Base-by-base conservation (phyloP, 2,113 vertebrate genomes). In the Dipodomys merriami region DNA sequence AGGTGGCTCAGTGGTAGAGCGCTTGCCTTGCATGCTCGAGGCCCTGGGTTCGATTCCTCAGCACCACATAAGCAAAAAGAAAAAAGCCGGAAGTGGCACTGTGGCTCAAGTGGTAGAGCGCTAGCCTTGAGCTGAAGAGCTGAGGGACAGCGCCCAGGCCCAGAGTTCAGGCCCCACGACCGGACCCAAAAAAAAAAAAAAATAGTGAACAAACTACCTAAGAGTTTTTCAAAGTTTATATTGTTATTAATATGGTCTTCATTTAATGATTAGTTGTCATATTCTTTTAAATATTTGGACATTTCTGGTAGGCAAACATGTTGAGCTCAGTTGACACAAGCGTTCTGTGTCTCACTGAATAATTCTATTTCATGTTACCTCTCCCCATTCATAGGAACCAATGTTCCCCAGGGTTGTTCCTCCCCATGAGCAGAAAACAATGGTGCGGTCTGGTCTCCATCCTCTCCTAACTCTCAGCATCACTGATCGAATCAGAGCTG, bases 361-460 rank as follows among this genome's bases (percentile, higher is more conserved):
- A 57, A 33, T 60, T 33, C 7, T 5, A n/a, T 91, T 78, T 25
- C 65, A 12, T 62, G 92, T 98, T 98, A 99, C 99, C 99, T 99
- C 99, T 86, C 98, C 99, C 99, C 99, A 99, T 97, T 99, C 99
- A 62, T 98, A 99, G 79, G 99, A 99, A 88, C 99, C 99, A 20
- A 99, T 97, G 91, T 98, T 99, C 25, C 99, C 99, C 80, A 98
- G 97, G 1, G 97, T 95, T 0, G 98, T 98, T 90, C 98, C 99
- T 95, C 98, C 99, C 99, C 99, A 99, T 0, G 99, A 99, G 95
- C 99, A 99, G 96, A 99, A 99, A 95, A 99, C 92, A 57, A 99
- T 97, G 80, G 98, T 99, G 5, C 99, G 97, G 83, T 99, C 98
- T 0, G 99, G 99, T 85, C 98, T 98, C 99, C 99, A 99, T 76